Base-by-base conservation (phyloP, 2,797 vertebrate genomes). In the Sebastolobus alascanus region DNA sequence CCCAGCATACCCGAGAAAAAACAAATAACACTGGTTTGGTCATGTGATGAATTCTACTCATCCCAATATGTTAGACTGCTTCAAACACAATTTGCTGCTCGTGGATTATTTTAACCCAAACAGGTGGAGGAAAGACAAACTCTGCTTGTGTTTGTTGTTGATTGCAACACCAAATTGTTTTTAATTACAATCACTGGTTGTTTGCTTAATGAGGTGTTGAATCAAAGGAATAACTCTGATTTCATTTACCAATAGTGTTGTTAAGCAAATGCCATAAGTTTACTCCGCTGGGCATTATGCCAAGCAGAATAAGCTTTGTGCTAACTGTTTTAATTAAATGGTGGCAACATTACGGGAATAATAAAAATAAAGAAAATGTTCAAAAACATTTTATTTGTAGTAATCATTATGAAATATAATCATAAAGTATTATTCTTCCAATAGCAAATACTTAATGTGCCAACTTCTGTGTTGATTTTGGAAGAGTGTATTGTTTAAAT, bases 151-250 rank as follows among this genome's bases (percentile, higher is more conserved):
- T 58, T 56, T 66, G 11, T 59, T 54, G 33, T 35, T 74, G 56
- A 67, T 8, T 73, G 60, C 52, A 59, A 46, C 71, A 43, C 11
- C 35, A 72, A 77, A 74, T 35, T 84, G 66, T 68, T 86, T 77
- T 77, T 79, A 85, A 87, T 86, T 68, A 76, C 31, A 69, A 68
- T 77, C 61, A 29, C 40, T 72, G 33, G n/a, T 16, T 72, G 71
- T 73, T 83, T 84, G 82, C 73, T 73, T 79, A 88, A 73, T 83
- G 77, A 77, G 61, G 40, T 68, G 65, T 73, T 74, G 58, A 80
- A 69, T 78, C 67, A 67, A 66, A 83, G 33, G 31, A 80, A 81
- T 66, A 56, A 56, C 69, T 70, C 11, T 52, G 22, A 82, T 63
- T 76, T 82, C 5, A 67, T 75, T 70, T 59, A 56, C 29, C 46